Evolutionary conservation across 2,888 invertebrate species (phyloP).

Genomic region (Doris montereyensis): DNA sequence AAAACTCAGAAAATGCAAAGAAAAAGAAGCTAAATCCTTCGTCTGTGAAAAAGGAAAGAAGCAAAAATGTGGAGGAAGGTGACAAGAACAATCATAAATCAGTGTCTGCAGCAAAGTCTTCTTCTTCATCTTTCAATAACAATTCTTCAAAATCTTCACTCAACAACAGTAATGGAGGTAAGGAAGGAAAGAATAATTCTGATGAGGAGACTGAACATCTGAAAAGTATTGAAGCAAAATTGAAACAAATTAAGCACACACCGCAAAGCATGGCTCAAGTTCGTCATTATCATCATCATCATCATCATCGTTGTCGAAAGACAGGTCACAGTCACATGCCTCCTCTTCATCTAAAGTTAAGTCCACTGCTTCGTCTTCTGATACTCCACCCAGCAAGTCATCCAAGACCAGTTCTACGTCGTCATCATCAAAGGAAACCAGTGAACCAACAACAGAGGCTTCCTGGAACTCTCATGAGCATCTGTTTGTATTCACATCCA

Average conservation of each 20-base stretch:
- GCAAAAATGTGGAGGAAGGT: too few relatives aligned
- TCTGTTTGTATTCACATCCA: conserved; percentile 33
- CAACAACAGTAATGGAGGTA: neutral
- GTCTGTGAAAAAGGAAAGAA: too few relatives aligned
- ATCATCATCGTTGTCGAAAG: too few relatives aligned
- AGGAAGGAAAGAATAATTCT: neutral
- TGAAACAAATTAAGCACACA: conserved; percentile 22
- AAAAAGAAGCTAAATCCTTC: too few relatives aligned
- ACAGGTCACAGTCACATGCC: too few relatives aligned
- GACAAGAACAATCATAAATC: too few relatives aligned
- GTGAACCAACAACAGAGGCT: neutral
- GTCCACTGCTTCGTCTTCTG: neutral
- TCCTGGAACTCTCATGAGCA: neutral
- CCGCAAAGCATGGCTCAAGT: too few relatives aligned
- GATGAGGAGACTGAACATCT: conserved; percentile 18
- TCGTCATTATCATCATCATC: too few relatives aligned
- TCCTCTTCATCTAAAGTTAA: too few relatives aligned
- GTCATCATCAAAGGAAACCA: conserved; percentile 1
- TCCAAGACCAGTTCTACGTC: neutral
- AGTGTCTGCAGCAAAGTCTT: too few relatives aligned
- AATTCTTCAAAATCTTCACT: neutral
- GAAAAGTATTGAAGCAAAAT: neutral
- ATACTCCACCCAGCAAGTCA: neutral
- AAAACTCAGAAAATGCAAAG: too few relatives aligned
- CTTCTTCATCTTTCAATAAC: too few relatives aligned